Evolutionary conservation across 2,888 invertebrate genomes (phyloP).

Genomic region (Cheilosia variabilis): DNA sequence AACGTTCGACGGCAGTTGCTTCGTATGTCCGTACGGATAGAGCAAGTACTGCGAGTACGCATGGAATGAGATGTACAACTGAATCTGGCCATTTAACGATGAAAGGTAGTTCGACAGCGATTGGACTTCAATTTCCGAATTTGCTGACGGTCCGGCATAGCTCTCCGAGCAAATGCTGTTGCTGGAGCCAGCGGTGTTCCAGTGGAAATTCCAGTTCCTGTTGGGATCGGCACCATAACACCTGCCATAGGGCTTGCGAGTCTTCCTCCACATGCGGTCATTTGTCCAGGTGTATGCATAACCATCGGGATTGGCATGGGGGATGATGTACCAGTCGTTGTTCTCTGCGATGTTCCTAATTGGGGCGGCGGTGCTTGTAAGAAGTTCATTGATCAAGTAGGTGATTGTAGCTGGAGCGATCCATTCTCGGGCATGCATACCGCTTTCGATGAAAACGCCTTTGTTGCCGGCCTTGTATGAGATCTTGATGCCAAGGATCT

Average conservation of each 20-base stretch:
- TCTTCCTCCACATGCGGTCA: constrained; percentile 88
- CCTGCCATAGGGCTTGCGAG: constrained; percentile 83
- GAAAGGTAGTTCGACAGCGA: constrained; percentile 85
- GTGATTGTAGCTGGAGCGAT: constrained; percentile 87
- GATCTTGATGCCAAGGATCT: constrained; percentile 86
- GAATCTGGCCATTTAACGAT: constrained; percentile 84
- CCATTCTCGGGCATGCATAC: constrained; percentile 91
- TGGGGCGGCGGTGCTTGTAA: constrained; percentile 85
- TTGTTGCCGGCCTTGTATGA: constrained; percentile 84
- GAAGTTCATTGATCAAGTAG: constrained; percentile 86
- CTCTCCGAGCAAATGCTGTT: constrained; percentile 82
- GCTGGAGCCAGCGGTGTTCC: constrained; percentile 86
- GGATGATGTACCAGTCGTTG: constrained; percentile 90
- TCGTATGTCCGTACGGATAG: constrained; percentile 89
- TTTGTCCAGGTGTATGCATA: constrained; percentile 87
- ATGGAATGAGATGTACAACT: constrained; percentile 89
- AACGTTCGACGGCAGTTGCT: constrained; percentile 85
- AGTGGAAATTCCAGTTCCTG: constrained; percentile 87
- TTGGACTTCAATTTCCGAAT: constrained; percentile 86
- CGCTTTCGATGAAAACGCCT: constrained; percentile 86
- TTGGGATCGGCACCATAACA: constrained; percentile 87
- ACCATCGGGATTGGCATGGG: constrained; percentile 91
- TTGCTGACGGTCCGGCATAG: constrained; percentile 85
- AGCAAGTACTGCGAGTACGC: constrained; percentile 90
- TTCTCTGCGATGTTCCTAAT: constrained; percentile 84